These are phyloP conservation scores for Rhincodon typus DNA, from an alignment of 2,797 vertebrate genomes.

Conservation along the genomic window DNA sequence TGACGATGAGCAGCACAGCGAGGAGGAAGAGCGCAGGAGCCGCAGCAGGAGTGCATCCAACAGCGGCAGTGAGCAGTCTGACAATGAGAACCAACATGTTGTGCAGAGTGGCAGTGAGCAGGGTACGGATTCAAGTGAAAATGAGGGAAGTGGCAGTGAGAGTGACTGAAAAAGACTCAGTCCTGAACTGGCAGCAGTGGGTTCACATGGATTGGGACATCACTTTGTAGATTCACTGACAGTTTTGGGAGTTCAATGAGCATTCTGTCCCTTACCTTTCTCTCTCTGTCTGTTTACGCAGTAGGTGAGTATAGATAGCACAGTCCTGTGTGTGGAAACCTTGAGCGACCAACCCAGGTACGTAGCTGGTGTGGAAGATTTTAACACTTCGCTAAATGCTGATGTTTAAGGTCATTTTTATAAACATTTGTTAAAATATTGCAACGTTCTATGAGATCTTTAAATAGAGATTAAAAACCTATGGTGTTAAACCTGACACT, in stretches of 20 bases:
- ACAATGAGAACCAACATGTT: slow-evolving; percentile 61
- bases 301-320: not conserved
- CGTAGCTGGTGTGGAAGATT: not conserved
- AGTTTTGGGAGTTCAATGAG: not conserved
- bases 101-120: slow-evolving; percentile 61
- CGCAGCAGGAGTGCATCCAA: slow-evolving; percentile 68
- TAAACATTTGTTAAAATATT: slow-evolving; percentile 16
- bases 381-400: not conserved
- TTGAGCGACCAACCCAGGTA: not conserved
- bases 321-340: not conserved
- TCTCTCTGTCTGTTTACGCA: not conserved
- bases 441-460: not conserved
- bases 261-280: not conserved
- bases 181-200: not conserved
- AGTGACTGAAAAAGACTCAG: slow-evolving; percentile 61
- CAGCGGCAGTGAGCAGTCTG: slow-evolving; percentile 73
- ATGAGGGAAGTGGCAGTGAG: slow-evolving; percentile 62
- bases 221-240: not conserved
- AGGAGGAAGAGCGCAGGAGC: slow-evolving; percentile 49
- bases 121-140: slow-evolving; percentile 72
- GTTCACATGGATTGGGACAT: not conserved
- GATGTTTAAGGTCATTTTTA: not conserved
- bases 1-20: slow-evolving; percentile 65
- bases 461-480: not conserved
- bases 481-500: not conserved